A percentile compares a stretch with the other conserved stretches of the same genome.
These are phyloP conservation scores for Champsocephalus gunnari DNA, from an alignment of 2,797 vertebrate genomes.

Conservation along the genomic window DNA sequence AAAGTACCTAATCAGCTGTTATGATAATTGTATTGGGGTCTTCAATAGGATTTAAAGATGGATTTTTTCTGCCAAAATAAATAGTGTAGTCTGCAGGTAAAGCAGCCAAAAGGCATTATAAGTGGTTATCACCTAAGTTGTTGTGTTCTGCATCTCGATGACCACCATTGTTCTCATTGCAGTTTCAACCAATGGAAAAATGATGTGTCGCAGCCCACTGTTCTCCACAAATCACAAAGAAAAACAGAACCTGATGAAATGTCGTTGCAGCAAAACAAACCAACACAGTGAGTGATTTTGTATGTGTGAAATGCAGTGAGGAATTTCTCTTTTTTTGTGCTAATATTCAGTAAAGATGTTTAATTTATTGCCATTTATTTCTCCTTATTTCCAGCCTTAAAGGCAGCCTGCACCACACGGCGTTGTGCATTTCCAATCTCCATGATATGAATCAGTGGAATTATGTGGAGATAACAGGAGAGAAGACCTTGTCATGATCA, in stretches of 20 bases:
- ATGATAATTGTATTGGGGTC: background rate
- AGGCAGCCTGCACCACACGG: background rate
- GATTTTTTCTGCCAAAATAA: background rate
- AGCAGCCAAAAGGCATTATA: background rate
- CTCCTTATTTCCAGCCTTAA: slow-evolving; percentile 6
- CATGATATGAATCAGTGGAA: slow-evolving; percentile 6
- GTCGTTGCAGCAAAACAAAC: slow-evolving; percentile 51
- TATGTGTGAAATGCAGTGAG: background rate
- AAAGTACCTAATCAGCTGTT: background rate
- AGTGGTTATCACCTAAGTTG: background rate
- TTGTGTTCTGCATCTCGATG: background rate
- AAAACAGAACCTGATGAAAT: slow-evolving; percentile 16
- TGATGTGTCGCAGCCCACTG: slow-evolving; percentile 1
- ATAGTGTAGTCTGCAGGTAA: background rate
- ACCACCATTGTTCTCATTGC: slow-evolving; percentile 16
- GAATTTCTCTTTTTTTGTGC: background rate
- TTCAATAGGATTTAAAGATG: background rate
- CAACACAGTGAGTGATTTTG: slow-evolving; percentile 55
- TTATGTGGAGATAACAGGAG: too few species aligned
- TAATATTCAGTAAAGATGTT: background rate
- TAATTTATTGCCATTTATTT: background rate
- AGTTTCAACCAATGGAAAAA: background rate
- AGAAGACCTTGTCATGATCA: background rate
- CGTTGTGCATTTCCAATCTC: background rate
- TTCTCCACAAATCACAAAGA: accelerated